Evolutionary conservation across 1,140 invertebrate species (phyloP), one percentile per base, ranked within the genome.

Genomic region (Aphidius ervi): DNA sequence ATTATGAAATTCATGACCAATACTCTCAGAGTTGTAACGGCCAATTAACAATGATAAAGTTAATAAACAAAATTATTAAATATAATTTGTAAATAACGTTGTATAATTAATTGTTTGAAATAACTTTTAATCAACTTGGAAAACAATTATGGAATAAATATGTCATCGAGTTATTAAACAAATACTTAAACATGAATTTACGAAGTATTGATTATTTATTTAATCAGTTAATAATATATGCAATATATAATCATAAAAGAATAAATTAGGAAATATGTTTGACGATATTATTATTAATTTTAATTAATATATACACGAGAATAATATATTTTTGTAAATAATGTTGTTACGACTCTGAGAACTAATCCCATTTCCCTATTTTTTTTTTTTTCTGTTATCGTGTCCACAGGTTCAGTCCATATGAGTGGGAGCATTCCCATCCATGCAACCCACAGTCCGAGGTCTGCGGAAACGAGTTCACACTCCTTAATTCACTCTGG

Each of bases 391-490:
- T 71, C 70, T 70, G 67, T 77, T 79, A 67, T 74, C 69, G 61
- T 77, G 72, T 78, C 73, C 67, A 67, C 83, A 91, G 90, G 82
- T 89, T 93, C 82, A 91, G 89, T 79, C 92, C 92, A 67, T 93
- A 91, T 79, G 92, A 95, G 84, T 94, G 92, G 92, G 87, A 90
- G 79, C 90, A 86, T 81, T 88, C 89, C 63, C 86, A 91, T 81
- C 88, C 88, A 68, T 92, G 88, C 82, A 84, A 88, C 76, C 85
- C 87, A 74, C 87, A 91, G 76, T 85, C 87, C 62, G 87, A 88
- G 67, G 85, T 88, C 71, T 79, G 91, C 76, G 88, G 92, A 81
- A 95, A 94, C 83, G 89, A 93, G 80, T 94, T 95, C 83, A 92
- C 88, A 66, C 82, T 94, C 68, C 83, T 92, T 76, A 94, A 94